phyloP scores from a whole-genome alignment of 2,888 invertebrate genomes.

The Elaeidobius kamerunicus region DNA sequence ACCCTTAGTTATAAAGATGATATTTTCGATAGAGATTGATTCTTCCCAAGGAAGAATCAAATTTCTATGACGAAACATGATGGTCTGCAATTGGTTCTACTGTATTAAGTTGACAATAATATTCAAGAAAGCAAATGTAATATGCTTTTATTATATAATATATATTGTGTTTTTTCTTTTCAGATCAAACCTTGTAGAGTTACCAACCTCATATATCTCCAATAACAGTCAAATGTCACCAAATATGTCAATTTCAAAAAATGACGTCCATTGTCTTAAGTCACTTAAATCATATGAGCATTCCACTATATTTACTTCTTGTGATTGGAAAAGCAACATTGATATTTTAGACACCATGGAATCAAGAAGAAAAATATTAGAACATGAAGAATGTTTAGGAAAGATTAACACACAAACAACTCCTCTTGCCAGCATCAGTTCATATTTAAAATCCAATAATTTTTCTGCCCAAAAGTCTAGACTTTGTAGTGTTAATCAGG shows the following conservation, averaged over 20 bases:
- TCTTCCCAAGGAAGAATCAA: too few relatives aligned
- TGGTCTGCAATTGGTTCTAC: too few relatives aligned
- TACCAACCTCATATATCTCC: constrained; percentile 49
- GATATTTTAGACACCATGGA: constrained; percentile 36
- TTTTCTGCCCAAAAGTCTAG: constrained; percentile 21
- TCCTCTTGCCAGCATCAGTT: neutral
- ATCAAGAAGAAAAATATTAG: constrained; percentile 17
- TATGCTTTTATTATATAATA: neutral
- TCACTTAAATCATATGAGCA: constrained; percentile 41
- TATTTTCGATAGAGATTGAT: too few relatives aligned
- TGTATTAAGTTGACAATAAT: too few relatives aligned
- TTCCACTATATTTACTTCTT: constrained; percentile 33
- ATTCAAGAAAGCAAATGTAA: neutral
- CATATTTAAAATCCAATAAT: constrained; percentile 24
- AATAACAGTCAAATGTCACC: constrained; percentile 43
- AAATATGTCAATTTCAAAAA: constrained; percentile 37
- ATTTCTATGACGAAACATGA: too few relatives aligned
- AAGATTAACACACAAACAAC: constrained; percentile 7
- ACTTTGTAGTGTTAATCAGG: constrained; percentile 31
- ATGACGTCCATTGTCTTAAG: constrained; percentile 40
- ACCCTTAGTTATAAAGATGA: too few relatives aligned
- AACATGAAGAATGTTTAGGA: constrained; percentile 12
- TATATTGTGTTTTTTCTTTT: constrained; percentile 3
- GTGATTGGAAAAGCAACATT: constrained; percentile 34
- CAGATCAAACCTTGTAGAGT: constrained; percentile 45